Evolutionary conservation across 2,888 invertebrate species (phyloP), one percentile per base, ranked within the genome.

Genomic region (Nasonia oneida): DNA sequence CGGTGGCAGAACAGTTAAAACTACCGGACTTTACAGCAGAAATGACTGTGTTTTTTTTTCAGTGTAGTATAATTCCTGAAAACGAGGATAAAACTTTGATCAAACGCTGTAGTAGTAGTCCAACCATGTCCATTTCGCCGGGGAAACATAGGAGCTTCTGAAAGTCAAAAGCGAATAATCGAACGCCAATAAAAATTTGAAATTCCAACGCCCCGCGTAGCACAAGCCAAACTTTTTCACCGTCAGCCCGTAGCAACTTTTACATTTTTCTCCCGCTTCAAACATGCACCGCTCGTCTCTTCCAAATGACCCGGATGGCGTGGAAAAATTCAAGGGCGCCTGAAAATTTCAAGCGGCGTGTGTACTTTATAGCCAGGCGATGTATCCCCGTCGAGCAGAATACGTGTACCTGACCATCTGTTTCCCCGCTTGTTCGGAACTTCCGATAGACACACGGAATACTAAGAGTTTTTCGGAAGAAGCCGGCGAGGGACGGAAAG

Each of bases 381-480:
- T 61, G 23, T 61, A 61, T 61, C 5, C 10, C 57, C n/a, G 57
- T 57, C 57, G 18, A 6, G 57, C 15, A 12, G 10, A 47, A 42
- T 42, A 53, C 10, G 15, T 57, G n/a, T 57, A 57, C 47, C 12
- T 12, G 10, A 47, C 47, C 10, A 1, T 53, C 57, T 61, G 61
- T 61, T 23, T 61, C 23, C 6, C 61, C 61, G 23, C 61, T 5
- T 61, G 23, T 61, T 61, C 61, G 10, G n/a, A 15, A 57, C 57
- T 57, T 4, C n/a, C 57, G 57, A 57, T 57, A 57, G 57, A 57
- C 57, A 57, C 57, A n/a, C n/a, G 57, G 57, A 57, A 57, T 57
- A 57, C 57, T 57, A 57, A 57, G 57, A 57, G 8, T 47, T n/a
- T 57, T n/a, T 15, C 57, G n/a, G 1, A n/a, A 15, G 57, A 57